phyloP scores from a whole-genome alignment of 2,888 invertebrate genomes.

The Globia sparganii region DNA sequence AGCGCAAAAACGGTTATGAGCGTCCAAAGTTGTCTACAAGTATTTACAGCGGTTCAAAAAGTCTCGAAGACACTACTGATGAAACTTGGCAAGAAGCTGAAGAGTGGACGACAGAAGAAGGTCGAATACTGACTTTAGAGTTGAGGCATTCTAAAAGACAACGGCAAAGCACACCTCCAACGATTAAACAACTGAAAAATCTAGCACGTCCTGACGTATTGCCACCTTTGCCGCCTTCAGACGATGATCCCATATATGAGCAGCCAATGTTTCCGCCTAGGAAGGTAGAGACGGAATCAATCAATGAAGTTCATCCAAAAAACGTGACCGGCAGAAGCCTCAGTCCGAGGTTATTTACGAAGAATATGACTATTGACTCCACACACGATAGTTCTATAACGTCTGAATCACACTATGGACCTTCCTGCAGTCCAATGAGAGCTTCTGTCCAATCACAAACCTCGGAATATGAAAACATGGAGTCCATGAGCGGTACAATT shows the following conservation, averaged over 20 bases:
- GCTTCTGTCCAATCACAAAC: conserved; percentile 88
- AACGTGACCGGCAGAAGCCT: conserved; percentile 92
- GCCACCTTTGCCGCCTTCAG: conserved; percentile 91
- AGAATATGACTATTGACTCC: conserved; percentile 74
- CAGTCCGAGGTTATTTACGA: conserved; percentile 84
- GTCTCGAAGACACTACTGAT: conserved; percentile 76
- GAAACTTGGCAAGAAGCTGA: conserved; percentile 80
- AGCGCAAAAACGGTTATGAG: conserved; percentile 87
- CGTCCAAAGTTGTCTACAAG: conserved; percentile 80
- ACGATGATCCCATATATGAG: conserved; percentile 90
- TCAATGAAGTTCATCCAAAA: conserved; percentile 90
- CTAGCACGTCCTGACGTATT: conserved; percentile 92
- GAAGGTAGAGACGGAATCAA: conserved; percentile 83
- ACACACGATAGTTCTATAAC: conserved; percentile 71
- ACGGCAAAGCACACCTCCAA: conserved; percentile 90
- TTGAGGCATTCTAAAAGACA: conserved; percentile 94
- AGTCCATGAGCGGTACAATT: conserved; percentile 64
- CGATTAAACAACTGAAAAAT: conserved; percentile 85
- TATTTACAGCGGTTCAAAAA: conserved; percentile 79
- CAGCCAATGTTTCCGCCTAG: conserved; percentile 90
- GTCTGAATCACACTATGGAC: conserved; percentile 77
- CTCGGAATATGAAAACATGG: conserved; percentile 88
- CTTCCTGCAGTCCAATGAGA: conserved; percentile 83
- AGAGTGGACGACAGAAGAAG: conserved; percentile 89
- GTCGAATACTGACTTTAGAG: conserved; percentile 93